These are phyloP conservation scores for Dinothrombium tinctorium DNA, from an alignment of 1,140 invertebrate genomes.

Conservation along the genomic window DNA sequence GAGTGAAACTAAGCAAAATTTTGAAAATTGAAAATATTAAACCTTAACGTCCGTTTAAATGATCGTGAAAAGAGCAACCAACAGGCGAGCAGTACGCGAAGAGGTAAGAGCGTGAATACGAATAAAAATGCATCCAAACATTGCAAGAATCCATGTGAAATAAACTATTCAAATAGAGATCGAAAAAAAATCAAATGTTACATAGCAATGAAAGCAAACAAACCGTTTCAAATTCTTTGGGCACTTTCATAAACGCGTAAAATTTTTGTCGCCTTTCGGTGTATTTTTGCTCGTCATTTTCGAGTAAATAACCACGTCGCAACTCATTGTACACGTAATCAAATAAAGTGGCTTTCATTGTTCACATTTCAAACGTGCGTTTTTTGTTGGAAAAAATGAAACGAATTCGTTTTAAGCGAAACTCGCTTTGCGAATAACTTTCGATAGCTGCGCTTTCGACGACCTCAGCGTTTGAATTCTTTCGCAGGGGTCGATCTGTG, in stretches of 20 bases:
- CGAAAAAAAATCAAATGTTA: constrained; percentile 2
- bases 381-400: constrained; percentile 1
- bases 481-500: no score
- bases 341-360: constrained; percentile 15
- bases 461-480: no score
- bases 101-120: constrained; percentile 87
- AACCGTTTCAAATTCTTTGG: constrained; percentile 43
- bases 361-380: no score
- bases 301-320: constrained; percentile 64
- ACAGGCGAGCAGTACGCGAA: constrained; percentile 63
- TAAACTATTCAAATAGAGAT: constrained; percentile 32
- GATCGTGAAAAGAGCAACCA: constrained; percentile 48
- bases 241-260: constrained; percentile 90
- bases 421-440: background rate
- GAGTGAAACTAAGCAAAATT: background rate
- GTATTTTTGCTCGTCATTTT: constrained; percentile 81
- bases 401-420: background rate
- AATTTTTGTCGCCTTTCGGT: constrained; percentile 79
- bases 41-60: constrained; percentile 43
- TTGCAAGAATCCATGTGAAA: constrained; percentile 82
- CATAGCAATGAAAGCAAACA: background rate
- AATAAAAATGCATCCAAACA: constrained; percentile 96
- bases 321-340: constrained; percentile 60
- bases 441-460: background rate
- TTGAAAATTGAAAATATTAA: no score